A percentile compares a stretch with the other conserved stretches of the same genome.
Evolutionary conservation across 2,113 vertebrate species (phyloP).

Genomic region (Marcusenius ussheri): DNA sequence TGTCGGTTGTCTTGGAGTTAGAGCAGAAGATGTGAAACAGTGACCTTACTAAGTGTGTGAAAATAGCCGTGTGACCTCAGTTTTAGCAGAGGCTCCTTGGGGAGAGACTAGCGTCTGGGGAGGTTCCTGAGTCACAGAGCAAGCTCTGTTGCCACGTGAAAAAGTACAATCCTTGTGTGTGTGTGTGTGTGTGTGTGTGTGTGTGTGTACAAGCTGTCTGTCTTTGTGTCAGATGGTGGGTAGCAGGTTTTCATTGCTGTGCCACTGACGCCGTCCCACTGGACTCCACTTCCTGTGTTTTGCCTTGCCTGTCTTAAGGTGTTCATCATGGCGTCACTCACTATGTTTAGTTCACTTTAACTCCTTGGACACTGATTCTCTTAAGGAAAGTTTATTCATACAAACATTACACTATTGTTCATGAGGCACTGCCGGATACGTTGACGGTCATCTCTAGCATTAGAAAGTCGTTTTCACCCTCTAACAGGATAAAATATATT

Average conservation of each 20-base stretch:
- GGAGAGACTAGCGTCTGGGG: constrained; percentile 12
- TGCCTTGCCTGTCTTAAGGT: background rate
- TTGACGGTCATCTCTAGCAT: too few species aligned
- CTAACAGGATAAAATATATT: too few species aligned
- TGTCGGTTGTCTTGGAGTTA: background rate
- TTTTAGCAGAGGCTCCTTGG: constrained; percentile 1
- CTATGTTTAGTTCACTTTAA: background rate
- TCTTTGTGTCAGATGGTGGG: background rate
- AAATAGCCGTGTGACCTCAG: constrained; percentile 24
- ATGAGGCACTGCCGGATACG: too few species aligned
- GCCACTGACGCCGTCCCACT: background rate
- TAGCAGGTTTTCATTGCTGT: background rate
- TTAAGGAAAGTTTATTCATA: background rate
- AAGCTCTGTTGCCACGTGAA: constrained; percentile 9
- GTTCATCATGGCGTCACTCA: background rate
- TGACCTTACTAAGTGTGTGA: constrained; percentile 20
- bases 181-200: background rate
- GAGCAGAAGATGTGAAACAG: constrained; percentile 15
- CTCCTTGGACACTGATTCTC: background rate
- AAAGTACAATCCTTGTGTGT: constrained; percentile 5
- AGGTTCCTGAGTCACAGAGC: constrained; percentile 14
- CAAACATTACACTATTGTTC: background rate
- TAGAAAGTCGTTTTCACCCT: too few species aligned
- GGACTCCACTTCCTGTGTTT: constrained; percentile 13
- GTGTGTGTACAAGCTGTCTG: constrained; percentile 9